These are phyloP conservation scores for Acanthosoma haemorrhoidale DNA, from an alignment of 2,888 invertebrate genomes.

Conservation along the genomic window DNA sequence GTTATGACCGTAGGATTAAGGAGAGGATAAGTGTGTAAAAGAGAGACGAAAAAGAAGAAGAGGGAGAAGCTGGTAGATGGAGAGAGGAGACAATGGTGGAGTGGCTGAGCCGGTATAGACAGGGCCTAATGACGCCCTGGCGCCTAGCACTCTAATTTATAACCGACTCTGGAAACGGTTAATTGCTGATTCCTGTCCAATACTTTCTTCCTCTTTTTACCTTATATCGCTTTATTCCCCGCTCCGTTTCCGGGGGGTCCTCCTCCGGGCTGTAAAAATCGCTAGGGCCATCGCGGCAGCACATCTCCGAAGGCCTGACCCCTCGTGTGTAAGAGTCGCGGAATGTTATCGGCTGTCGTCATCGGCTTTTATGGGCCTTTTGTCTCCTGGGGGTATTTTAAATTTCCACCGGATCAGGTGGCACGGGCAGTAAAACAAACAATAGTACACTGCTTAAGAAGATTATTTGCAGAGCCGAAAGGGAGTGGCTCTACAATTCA, in stretches of 20 bases:
- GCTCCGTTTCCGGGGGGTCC: conserved; percentile 20
- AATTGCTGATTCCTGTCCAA: conserved; percentile 39
- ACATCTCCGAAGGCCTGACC: too few relatives aligned
- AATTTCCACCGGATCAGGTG: too few relatives aligned
- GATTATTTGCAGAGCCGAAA: too few relatives aligned
- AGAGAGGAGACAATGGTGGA: conserved; percentile 6
- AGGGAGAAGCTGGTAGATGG: conserved; percentile 1
- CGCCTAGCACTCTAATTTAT: conserved; percentile 35
- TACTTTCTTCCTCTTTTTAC: conserved; percentile 27
- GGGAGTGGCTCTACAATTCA: too few relatives aligned
- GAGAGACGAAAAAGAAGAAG: conserved; percentile 8
- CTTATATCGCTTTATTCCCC: conserved; percentile 36
- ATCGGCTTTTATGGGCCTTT: too few relatives aligned
- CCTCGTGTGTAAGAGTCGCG: too few relatives aligned
- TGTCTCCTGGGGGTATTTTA: too few relatives aligned
- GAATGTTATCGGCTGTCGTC: too few relatives aligned
- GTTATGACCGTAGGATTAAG: neutral
- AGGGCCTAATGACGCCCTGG: conserved; percentile 13
- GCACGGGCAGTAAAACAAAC: too few relatives aligned
- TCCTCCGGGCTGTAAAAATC: neutral
- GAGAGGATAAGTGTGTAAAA: conserved; percentile 15
- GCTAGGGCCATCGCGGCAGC: too few relatives aligned
- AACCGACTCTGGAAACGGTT: conserved; percentile 25
- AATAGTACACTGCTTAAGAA: too few relatives aligned
- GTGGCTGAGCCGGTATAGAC: conserved; percentile 10